Base-by-base conservation (phyloP, 2,113 vertebrate genomes). In the Neotragus moschatus region DNA sequence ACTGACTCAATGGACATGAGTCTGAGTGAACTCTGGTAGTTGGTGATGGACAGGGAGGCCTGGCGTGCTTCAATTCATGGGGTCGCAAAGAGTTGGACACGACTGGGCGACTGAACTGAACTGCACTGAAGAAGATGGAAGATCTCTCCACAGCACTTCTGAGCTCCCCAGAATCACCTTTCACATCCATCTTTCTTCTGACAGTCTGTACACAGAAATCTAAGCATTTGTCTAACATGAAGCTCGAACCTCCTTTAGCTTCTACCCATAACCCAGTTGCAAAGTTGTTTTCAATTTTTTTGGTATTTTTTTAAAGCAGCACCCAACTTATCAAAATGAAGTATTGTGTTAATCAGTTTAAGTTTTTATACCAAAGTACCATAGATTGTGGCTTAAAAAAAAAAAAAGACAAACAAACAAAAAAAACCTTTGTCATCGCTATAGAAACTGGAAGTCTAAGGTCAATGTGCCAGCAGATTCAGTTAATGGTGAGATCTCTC, bases 361-460 rank as follows among this genome's bases (percentile, higher is more conserved):
- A 16, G 33, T 11, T 53, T 17, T n/a, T 73, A 9, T 14, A 55
- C 53, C 47, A 43, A 73, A 30, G 36, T 55, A 53, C 3, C 25
- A 28, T 36, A 53, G 23, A 88, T 10, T 14, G 14, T 43, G n/a
- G 2, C n/a, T 43, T 73, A 30, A 43, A 70, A 63, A n/a, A 66
- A 63, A 87, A 55, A 6, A 53, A 6, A 55, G 6, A 43, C 43
- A 53, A 49, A 51, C 6, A 73, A 9, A 43, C 14, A 56, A 53
- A 49, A 51, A 3, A 73, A 9, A 43, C 14, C 43, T 45, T 45
- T 77, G 3, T 17, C 43, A 77, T 45, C 2, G 0, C 45, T 79
- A 16, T 30, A 45, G 14, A 47, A 79, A 39, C 19, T 47, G 26
- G 14, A 79, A 47, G 14, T 30, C 43, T 30, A 47, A 45, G 75